These are phyloP conservation scores for Alligator mississippiensis DNA, from an alignment of 2,113 vertebrate species.

Conservation along the genomic window DNA sequence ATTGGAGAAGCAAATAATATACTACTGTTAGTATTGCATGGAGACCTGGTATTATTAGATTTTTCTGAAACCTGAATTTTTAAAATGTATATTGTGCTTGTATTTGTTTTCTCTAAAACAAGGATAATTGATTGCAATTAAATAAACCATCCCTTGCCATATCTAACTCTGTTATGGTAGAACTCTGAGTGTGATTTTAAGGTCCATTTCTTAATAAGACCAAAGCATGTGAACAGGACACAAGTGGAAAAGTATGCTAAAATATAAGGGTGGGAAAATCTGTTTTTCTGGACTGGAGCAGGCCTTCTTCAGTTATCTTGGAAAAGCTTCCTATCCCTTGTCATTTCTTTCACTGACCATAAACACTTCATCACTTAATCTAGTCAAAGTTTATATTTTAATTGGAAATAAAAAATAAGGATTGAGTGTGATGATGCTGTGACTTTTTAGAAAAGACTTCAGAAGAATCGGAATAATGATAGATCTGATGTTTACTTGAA, in stretches of 20 bases:
- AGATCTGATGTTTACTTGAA: not conserved
- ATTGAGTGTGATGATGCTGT: not conserved
- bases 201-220: not conserved
- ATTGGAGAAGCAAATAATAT: conserved; percentile 11
- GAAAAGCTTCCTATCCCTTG: not conserved
- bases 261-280: not conserved
- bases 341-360: not conserved
- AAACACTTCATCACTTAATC: not conserved
- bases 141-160: not conserved
- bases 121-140: not conserved
- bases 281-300: not conserved
- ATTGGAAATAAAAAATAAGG: not conserved
- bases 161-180: not conserved
- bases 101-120: not conserved
- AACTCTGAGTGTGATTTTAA: not conserved
- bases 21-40: conserved; percentile 7
- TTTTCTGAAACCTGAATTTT: conserved; percentile 34
- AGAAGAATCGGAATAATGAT: not conserved
- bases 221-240: not conserved
- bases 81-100: not conserved
- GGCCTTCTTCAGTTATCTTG: not conserved
- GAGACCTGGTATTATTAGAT: not conserved
- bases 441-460: conserved; percentile 15
- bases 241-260: not conserved
- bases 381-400: not conserved